phyloP scores from a whole-genome alignment of 2,888 invertebrate species.

The Brenthis daphne region DNA sequence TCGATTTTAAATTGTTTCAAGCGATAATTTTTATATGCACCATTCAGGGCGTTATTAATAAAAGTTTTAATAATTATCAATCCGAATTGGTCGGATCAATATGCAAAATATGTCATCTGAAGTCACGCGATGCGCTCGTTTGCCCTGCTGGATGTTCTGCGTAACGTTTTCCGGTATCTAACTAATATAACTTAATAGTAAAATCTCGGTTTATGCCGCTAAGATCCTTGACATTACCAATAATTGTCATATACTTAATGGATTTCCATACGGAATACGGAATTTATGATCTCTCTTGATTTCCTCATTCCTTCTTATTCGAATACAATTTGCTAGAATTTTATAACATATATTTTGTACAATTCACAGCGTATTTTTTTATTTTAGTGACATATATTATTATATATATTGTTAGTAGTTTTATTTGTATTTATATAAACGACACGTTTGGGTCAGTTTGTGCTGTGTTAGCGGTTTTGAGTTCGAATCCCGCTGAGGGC shows the following conservation, averaged over 20 bases:
- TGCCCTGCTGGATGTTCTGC: slow-evolving; percentile 32
- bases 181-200: slow-evolving; percentile 17
- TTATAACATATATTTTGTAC: not conserved
- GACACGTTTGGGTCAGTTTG: no score
- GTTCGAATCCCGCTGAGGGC: no score
- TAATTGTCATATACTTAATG: slow-evolving; percentile 21
- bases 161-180: slow-evolving; percentile 8
- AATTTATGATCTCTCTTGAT: slow-evolving; percentile 11
- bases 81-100: slow-evolving; percentile 54
- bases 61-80: slow-evolving; percentile 15
- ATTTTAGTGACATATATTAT: not conserved
- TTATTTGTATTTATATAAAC: no score
- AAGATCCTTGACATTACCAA: slow-evolving; percentile 21
- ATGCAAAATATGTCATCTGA: slow-evolving; percentile 58
- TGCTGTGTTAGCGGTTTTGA: no score
- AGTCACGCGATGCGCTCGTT: slow-evolving; percentile 53
- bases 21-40: not conserved
- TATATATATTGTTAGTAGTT: no score
- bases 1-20: slow-evolving; percentile 17
- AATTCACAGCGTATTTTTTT: not conserved
- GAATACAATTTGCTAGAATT: not conserved
- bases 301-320: slow-evolving; percentile 14
- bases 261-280: slow-evolving; percentile 5
- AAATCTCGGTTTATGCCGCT: slow-evolving; percentile 15
- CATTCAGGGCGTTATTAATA: slow-evolving; percentile 7